Evolutionary conservation across 2,888 invertebrate genomes (phyloP).

Genomic region (Agrotis ipsilon): DNA sequence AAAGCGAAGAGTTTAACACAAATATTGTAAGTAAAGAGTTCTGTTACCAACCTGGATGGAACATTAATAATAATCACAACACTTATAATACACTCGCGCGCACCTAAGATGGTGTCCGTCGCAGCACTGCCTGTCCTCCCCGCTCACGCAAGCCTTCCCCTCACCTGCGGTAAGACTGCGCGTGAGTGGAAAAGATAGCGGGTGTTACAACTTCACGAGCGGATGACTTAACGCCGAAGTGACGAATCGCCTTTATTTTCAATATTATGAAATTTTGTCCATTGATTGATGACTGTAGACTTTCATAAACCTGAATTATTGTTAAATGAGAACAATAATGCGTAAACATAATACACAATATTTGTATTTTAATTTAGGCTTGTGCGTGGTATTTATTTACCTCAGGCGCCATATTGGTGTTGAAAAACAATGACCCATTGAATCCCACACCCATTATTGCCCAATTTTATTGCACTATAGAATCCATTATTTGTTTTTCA

Average conservation of each 20-base stretch:
- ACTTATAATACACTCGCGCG: constrained; percentile 59
- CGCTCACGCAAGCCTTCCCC: constrained; percentile 47
- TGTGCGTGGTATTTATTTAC: background rate
- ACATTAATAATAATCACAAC: constrained; percentile 62
- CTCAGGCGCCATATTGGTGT: background rate
- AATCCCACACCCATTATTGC: background rate
- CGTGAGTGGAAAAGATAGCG: constrained; percentile 57
- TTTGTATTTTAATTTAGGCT: background rate
- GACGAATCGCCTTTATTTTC: constrained; percentile 16
- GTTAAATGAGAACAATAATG: background rate
- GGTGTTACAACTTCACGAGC: constrained; percentile 41
- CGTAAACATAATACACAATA: background rate
- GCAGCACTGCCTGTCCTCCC: constrained; percentile 59
- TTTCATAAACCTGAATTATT: constrained; percentile 13
- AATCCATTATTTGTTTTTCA: background rate
- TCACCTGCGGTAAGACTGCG: constrained; percentile 46
- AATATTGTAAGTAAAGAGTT: constrained; percentile 39
- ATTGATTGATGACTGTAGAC: background rate
- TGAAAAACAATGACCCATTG: constrained; percentile 5
- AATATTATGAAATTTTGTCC: constrained; percentile 7
- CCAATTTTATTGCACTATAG: background rate
- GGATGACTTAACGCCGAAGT: constrained; percentile 28
- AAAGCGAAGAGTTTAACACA: background rate
- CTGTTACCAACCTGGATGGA: constrained; percentile 63
- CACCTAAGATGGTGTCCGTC: constrained; percentile 60